phyloP scores from a whole-genome alignment of 2,797 vertebrate genomes.

The Chanos chanos region DNA sequence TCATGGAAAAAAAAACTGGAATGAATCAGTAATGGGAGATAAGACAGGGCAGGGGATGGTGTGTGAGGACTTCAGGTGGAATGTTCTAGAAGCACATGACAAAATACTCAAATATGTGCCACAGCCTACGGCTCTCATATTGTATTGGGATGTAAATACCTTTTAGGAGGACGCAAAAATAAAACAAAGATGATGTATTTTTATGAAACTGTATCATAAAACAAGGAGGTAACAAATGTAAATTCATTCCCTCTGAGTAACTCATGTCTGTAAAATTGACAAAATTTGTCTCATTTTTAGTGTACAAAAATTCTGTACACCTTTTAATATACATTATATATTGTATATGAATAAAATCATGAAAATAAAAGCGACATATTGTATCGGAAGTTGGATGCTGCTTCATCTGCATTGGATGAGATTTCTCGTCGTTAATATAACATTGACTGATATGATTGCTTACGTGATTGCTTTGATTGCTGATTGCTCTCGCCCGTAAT shows the following conservation, averaged over 20 bases:
- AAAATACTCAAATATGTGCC: constrained; percentile 27
- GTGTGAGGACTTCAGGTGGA: neutral
- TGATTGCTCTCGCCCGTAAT: no score
- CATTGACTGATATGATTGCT: no score
- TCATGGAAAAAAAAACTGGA: no score
- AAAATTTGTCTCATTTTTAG: constrained; percentile 55
- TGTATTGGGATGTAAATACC: constrained; percentile 64
- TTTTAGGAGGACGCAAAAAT: constrained; percentile 48
- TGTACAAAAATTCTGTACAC: constrained; percentile 51
- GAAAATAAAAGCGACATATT: constrained; percentile 59
- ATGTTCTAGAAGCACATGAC: constrained; percentile 6
- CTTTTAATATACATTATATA: constrained; percentile 57
- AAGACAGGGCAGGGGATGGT: no score
- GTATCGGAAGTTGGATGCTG: constrained; percentile 27
- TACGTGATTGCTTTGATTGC: no score
- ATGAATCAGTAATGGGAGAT: no score
- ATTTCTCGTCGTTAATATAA: no score
- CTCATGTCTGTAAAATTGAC: constrained; percentile 50
- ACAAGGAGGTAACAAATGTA: constrained; percentile 48
- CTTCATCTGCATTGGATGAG: constrained; percentile 3
- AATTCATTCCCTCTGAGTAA: constrained; percentile 62
- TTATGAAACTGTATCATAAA: constrained; percentile 61
- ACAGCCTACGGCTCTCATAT: constrained; percentile 10
- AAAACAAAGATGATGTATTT: constrained; percentile 62
- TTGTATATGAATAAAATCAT: constrained; percentile 61